Percentiles rank a stretch among this genome's conserved stretches.
These are phyloP conservation scores for Amphiprion percula DNA, from an alignment of 2,113 vertebrate species.

Conservation along the genomic window DNA sequence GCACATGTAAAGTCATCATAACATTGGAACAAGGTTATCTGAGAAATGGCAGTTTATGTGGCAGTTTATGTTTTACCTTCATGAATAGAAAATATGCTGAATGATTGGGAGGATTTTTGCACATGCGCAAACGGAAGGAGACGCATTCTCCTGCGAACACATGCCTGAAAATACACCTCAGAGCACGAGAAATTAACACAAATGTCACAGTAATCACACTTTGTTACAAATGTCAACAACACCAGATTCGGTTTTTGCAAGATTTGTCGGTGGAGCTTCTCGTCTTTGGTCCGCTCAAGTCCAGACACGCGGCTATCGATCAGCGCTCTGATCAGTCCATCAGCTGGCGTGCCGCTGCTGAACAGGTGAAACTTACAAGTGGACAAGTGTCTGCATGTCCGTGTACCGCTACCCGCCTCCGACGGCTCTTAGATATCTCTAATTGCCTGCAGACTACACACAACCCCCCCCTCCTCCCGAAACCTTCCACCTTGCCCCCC, in stretches of 20 bases:
- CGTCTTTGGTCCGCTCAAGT: constrained; percentile 28
- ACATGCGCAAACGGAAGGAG: constrained; percentile 3
- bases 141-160: not conserved
- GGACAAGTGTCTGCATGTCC: constrained; percentile 73
- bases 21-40: constrained; percentile 83
- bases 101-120: constrained; percentile 49
- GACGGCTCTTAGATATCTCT: constrained; percentile 47
- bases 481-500: constrained; percentile 61
- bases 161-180: constrained; percentile 1
- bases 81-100: constrained; percentile 80
- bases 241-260: not conserved
- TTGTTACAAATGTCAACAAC: not conserved
- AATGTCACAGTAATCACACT: constrained; percentile 8
- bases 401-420: constrained; percentile 23
- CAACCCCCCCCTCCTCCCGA: constrained; percentile 13
- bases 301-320: constrained; percentile 62
- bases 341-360: constrained; percentile 54
- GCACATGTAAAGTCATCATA: constrained; percentile 84
- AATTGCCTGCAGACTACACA: constrained; percentile 57
- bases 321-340: constrained; percentile 48
- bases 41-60: constrained; percentile 82
- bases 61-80: constrained; percentile 82
- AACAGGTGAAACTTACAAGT: constrained; percentile 64
- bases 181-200: constrained; percentile 8
- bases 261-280: not conserved